These are phyloP conservation scores for Xerus inauris DNA, from an alignment of 2,113 vertebrate genomes.

Conservation along the genomic window DNA sequence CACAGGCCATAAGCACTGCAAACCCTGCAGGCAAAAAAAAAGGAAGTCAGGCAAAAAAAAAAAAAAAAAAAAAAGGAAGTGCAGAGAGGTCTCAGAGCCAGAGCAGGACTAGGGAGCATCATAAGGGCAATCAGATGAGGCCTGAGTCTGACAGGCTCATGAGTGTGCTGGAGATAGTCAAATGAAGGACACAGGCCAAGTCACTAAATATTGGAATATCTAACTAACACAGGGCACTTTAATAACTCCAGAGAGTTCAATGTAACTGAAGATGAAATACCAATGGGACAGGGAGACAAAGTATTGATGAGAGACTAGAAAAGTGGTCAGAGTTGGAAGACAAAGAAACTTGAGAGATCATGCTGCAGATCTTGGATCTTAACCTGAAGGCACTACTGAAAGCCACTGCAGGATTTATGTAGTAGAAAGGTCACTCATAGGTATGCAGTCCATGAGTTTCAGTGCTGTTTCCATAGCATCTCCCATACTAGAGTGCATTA, in stretches of 20 bases:
- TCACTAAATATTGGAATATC: not conserved
- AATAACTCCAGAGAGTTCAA: not conserved
- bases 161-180: not conserved
- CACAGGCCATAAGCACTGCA: not conserved
- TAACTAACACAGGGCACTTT: not conserved
- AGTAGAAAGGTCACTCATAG: not conserved
- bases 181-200: not conserved
- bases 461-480: not conserved
- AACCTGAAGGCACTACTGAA: not conserved
- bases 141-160: not conserved
- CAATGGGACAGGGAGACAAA: not conserved
- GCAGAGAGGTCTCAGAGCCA: too few species aligned
- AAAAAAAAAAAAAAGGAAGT: slow-evolving; percentile 44
- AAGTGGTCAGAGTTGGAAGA: not conserved
- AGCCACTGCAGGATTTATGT: not conserved
- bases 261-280: not conserved
- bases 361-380: not conserved
- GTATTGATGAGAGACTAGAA: not conserved
- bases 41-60: slow-evolving; percentile 49
- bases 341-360: not conserved
- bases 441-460: not conserved
- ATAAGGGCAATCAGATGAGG: not conserved
- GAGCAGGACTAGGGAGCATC: not conserved
- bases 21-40: slow-evolving; percentile 27
- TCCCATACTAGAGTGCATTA: not conserved